Evolutionary conservation across 2,888 invertebrate genomes (phyloP).

Genomic region (Hymenopus coronatus): DNA sequence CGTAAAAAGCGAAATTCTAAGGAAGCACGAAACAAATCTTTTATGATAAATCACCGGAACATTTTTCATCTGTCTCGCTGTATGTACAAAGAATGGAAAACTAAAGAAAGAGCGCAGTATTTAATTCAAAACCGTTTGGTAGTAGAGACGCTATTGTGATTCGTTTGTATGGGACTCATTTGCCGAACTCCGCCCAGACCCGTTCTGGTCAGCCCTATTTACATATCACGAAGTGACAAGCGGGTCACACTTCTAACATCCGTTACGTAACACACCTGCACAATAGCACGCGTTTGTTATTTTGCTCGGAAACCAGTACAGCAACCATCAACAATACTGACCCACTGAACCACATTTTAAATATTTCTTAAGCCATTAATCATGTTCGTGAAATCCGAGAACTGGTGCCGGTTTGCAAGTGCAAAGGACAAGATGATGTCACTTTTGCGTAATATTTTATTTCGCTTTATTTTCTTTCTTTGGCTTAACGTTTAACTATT

Average conservation of each 20-base stretch:
- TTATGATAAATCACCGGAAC: too few species aligned
- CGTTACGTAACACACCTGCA: not conserved
- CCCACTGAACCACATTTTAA: not conserved
- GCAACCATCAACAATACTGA: not conserved
- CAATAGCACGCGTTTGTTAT: not conserved
- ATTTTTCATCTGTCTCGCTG: too few species aligned
- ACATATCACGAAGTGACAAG: not conserved
- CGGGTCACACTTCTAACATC: not conserved
- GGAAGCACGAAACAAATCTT: too few species aligned
- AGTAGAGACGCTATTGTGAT: not conserved
- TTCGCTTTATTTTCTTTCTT: not conserved
- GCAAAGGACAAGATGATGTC: not conserved
- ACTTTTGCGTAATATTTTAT: not conserved
- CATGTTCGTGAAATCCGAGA: not conserved
- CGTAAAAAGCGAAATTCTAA: too few species aligned
- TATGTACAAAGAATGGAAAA: too few species aligned
- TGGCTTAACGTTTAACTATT: not conserved
- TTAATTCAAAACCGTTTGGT: not conserved
- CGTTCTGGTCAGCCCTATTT: not conserved
- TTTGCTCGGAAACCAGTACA: not conserved
- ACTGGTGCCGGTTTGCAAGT: not conserved
- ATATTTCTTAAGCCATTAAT: not conserved
- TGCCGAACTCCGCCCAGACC: not conserved
- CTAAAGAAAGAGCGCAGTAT: not conserved
- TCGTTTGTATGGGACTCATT: not conserved